These are phyloP conservation scores for Poicephalus meyeri DNA, from an alignment of 2,113 vertebrate genomes.

Conservation along the genomic window DNA sequence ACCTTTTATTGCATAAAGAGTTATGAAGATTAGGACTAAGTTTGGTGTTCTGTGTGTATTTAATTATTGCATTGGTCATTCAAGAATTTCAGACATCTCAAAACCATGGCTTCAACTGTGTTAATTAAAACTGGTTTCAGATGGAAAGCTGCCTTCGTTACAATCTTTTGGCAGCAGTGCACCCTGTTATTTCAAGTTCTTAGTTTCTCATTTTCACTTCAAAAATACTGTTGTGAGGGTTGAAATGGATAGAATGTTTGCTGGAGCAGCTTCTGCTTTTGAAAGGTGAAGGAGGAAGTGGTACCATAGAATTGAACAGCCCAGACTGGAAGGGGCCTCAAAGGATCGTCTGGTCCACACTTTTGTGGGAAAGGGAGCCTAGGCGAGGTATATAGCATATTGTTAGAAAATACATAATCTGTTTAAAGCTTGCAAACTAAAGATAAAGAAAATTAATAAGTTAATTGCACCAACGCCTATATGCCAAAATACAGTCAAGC, in stretches of 20 bases:
- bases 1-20: not conserved
- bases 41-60: not conserved
- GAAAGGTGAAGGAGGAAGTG: rapidly evolving
- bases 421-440: not conserved
- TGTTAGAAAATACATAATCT: not conserved
- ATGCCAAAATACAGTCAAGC: not conserved
- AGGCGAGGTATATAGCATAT: not conserved
- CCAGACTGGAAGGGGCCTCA: not conserved
- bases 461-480: not conserved
- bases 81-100: not conserved
- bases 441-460: not conserved
- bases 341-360: not conserved
- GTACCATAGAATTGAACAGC: not conserved
- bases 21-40: not conserved
- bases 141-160: not conserved
- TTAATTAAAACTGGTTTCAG: not conserved
- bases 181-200: not conserved
- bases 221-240: not conserved
- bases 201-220: not conserved
- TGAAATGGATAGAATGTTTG: not conserved
- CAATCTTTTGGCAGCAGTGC: not conserved
- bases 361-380: not conserved
- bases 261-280: not conserved
- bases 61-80: not conserved
- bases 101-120: not conserved